Evolutionary conservation across 2,797 vertebrate genomes (phyloP), one percentile per base, ranked within the genome.

Genomic region (Sebastes ruberrimus): DNA sequence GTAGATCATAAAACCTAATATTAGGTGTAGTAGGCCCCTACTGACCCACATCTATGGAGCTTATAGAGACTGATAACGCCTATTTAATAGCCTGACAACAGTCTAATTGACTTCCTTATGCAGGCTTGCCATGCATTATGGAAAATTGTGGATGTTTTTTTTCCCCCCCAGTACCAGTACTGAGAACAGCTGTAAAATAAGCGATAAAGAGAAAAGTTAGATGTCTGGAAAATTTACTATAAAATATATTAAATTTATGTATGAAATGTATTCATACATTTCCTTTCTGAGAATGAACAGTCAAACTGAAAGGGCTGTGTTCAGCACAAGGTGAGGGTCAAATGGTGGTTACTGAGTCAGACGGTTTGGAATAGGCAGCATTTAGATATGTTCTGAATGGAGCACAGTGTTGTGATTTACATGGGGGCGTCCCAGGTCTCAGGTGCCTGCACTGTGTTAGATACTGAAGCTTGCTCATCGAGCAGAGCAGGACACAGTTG

Each of bases 301-400:
- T 38, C 4, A 8, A 32, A 68, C 5, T 68, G 74, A 35, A 27
- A 11, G 22, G 53, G 20, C 55, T 69, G 28, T 2, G 20, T 32
- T 68, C 46, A 35, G 42, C 42, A 33, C 10, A 33, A 28, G 49
- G 22, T 6, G 35, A 59, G 2, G 18, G 18, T 27, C 10, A 25
- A 14, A 52, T n/a, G 10, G 16, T 32, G 14, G 35, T 59, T 30
- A 56, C 4, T 25, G 27, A 60, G 55, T 52, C 27, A 60, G 16
- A 32, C n/a, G 7, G n/a, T 68, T 61, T 52, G 10, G 11, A 53
- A 60, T 22, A n/a, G 16, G 38, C 30, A 62, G 42, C 30, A 38
- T 57, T 27, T 42, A 63, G 23, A 38, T 14, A 16, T 59, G 33
- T 59, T 76, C 7, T 56, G 56, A 68, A 61, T 59, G 28, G 27